phyloP scores from a whole-genome alignment of 2,888 invertebrate species.

The Thereva nobilitata region DNA sequence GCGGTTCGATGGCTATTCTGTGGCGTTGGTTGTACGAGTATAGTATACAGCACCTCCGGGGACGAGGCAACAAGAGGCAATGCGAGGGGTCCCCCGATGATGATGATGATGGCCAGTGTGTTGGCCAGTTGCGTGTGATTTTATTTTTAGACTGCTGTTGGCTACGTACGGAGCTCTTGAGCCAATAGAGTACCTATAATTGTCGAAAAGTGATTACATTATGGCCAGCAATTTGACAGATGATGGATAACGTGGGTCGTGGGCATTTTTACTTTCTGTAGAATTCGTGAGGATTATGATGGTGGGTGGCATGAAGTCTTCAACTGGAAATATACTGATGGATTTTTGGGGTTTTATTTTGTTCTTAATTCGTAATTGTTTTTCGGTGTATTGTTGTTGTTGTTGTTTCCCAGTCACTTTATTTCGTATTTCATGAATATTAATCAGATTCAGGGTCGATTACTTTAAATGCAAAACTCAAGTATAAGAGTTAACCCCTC shows the following conservation, averaged over 20 bases:
- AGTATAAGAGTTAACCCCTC: no score
- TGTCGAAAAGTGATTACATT: slow-evolving; percentile 30
- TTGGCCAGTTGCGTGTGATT: slow-evolving; percentile 22
- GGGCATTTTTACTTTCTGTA: slow-evolving; percentile 6
- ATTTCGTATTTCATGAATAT: no score
- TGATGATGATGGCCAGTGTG: not conserved
- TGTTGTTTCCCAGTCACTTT: no score
- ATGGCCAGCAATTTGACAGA: slow-evolving; percentile 28
- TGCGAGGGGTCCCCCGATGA: no score
- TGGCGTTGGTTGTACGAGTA: no score
- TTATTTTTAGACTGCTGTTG: no score
- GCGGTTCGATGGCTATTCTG: no score
- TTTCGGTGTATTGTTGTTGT: not conserved
- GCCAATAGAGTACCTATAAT: slow-evolving; percentile 18
- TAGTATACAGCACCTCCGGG: no score
- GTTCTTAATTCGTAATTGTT: slow-evolving; percentile 6
- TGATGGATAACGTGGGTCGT: slow-evolving; percentile 29
- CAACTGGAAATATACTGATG: slow-evolving; percentile 20
- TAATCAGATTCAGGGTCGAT: no score
- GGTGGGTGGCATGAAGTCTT: slow-evolving; percentile 22
- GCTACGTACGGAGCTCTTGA: not conserved
- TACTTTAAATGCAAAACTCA: no score
- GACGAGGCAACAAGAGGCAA: no score
- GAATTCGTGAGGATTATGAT: not conserved
- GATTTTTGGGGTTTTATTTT: slow-evolving; percentile 1